These are phyloP conservation scores for Holotrichia oblita DNA, from an alignment of 1,140 invertebrate genomes.

Conservation along the genomic window DNA sequence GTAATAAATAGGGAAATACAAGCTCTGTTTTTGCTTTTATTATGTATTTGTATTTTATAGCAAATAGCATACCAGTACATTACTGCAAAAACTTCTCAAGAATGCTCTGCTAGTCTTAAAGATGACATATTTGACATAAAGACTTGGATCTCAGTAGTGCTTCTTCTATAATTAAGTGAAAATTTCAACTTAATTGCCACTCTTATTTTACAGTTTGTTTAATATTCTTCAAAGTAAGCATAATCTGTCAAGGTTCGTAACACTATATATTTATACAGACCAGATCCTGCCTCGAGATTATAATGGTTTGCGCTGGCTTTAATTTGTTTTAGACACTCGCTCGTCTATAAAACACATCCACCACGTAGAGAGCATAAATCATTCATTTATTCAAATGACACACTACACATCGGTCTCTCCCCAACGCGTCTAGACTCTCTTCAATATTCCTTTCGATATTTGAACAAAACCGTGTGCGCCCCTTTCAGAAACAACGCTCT, in stretches of 20 bases:
- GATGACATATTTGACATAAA: no score
- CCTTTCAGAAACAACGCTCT: not conserved
- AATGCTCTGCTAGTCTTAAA: no score
- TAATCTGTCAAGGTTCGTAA: not conserved
- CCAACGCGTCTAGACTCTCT: not conserved
- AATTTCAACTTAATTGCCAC: no score
- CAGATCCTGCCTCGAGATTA: not conserved
- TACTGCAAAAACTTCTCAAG: no score
- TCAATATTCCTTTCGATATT: conserved; percentile 23
- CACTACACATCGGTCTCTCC: not conserved
- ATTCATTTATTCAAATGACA: conserved; percentile 32
- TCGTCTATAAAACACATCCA: conserved; percentile 27
- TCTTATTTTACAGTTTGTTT: not conserved
- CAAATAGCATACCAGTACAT: no score
- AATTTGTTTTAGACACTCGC: conserved; percentile 32
- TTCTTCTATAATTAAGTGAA: no score
- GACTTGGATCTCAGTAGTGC: no score
- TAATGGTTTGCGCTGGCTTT: conserved; percentile 28
- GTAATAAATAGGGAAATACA: no score
- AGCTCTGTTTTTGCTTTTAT: no score
- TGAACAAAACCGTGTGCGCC: conserved; percentile 9
- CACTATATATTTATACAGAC: conserved; percentile 6
- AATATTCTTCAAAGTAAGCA: not conserved
- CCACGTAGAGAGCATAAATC: conserved; percentile 24
- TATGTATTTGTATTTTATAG: no score